A percentile compares a stretch with the other conserved stretches of the same genome.
Conservation (phyloP, 2,797 vertebrate genomes). For the Pogoniulus pusillus region DNA sequence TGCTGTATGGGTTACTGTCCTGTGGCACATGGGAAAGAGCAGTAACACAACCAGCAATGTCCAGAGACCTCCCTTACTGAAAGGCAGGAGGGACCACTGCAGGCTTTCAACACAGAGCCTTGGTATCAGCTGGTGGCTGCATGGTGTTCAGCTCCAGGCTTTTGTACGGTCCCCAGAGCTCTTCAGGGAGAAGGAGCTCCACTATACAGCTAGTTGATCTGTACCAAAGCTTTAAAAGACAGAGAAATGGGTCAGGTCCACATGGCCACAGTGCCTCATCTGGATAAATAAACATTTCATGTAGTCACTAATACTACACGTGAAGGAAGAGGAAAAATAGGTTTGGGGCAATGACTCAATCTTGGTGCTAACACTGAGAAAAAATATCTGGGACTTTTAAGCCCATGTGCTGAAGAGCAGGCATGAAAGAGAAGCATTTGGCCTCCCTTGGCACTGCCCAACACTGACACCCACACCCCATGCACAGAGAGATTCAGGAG, state of each 20-base stretch:
- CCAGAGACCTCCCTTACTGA: not conserved
- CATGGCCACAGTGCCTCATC: not conserved
- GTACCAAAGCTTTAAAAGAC: not conserved
- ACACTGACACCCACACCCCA: not conserved
- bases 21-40: not conserved
- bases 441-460: not conserved
- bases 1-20: not conserved
- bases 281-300: not conserved
- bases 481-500: not conserved
- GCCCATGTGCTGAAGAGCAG: not conserved
- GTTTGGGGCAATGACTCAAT: not conserved
- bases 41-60: not conserved
- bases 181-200: not conserved
- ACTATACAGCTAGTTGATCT: not conserved
- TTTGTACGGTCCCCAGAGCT: not conserved
- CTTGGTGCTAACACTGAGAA: not conserved
- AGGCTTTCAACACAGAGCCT: not conserved
- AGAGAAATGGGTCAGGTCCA: not conserved
- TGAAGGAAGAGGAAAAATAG: not conserved
- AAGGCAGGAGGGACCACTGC: not conserved
- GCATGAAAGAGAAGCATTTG: not conserved
- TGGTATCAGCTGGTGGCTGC: not conserved
- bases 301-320: accelerated
- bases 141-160: not conserved
- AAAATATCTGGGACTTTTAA: not conserved